Evolutionary conservation across 1,140 invertebrate species (phyloP), one percentile per base, ranked within the genome.

Genomic region (Linepithema humile): DNA sequence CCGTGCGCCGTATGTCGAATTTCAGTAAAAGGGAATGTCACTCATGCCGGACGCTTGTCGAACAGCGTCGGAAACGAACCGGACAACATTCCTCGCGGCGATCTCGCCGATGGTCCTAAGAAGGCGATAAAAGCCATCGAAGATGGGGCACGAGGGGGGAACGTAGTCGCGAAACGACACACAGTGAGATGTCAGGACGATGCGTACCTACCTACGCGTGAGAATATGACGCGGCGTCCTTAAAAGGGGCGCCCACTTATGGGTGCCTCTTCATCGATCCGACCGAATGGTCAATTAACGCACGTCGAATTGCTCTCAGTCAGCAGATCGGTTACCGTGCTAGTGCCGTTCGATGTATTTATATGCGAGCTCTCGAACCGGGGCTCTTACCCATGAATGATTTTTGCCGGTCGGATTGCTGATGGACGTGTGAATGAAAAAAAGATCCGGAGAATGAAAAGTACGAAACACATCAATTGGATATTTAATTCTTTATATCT

Each of bases 81-180:
- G 35, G 20, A 72, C 77, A 72, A 70, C 65, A 82, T 82, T 72
- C 50, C 77, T 70, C 23, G 43, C 15, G 35, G 20, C 35, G 35
- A 70, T 80, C 32, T 29, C 15, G 70, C 69, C 59, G 87, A 40
- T 75, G 32, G 29, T 43, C 45, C 60, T 72, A 83, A 83, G 65
- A 83, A 83, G 67, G 83, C 64, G 72, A 67, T 83, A 89, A 88
- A 17, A 32, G 10, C n/a, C 0, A 5, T 45, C 35, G 38, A 60
- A 80, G 82, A 84, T 82, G 85, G 67, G 83, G 83, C 35, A 80
- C 75, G 50, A 57, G 74, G 82, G 62, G 83, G 78, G 23, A 43
- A 57, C 38, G 20, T 26, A 26, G 53, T 38, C 40, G 29, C 45
- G 35, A 72, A 82, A 57, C 9, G 50, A 67, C 17, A 50, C 40